Evolutionary conservation across 2,888 invertebrate species (phyloP), one percentile per base, ranked within the genome.

Genomic region (Phasia obesa): DNA sequence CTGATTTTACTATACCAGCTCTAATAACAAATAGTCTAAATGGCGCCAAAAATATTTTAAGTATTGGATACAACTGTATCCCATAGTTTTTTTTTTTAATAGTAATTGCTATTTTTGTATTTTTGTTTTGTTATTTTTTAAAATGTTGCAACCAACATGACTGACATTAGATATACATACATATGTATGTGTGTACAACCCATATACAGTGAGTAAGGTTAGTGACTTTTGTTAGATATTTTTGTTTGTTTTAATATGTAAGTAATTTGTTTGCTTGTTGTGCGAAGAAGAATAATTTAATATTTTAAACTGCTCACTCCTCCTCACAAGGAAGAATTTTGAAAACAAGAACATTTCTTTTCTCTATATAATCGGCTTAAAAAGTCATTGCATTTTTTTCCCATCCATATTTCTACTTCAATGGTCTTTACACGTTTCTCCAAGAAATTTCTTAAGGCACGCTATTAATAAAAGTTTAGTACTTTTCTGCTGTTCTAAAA

Each of bases 331-430:
- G 23, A 49, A 49, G 19, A 17, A 42, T 42, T 51, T 42, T 2
- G 0, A 53, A 47, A 55, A 27, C 17, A 60, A 27, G n/a, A 9
- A 62, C 62, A 73, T 53, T 55, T 53, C 42, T 64, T 21, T 53
- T 60, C 60, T 53, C 62, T 67, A 11, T 31, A 78, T 82, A 82
- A 82, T 74, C 82, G 73, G 82, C 74, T 82, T 78, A 74, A 78
- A 78, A 82, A 82, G 82, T 78, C 78, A 73, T 69, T 77, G 82
- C 73, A 69, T 77, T 81, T 77, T 81, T 76, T 55, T 59, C n/a
- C 38, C 53, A 60, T 35, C 0, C 44, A 62, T 62, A 69, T 69
- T 62, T 80, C 74, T 62, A 69, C 69, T 74, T 44, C 47, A 69
- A 47, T 69, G 60, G 60, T 69, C 44, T 69, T 9, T 49, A n/a